A percentile compares a stretch with the other conserved stretches of the same genome.
Conservation (phyloP, 2,113 vertebrate species). For the Petaurus breviceps region DNA sequence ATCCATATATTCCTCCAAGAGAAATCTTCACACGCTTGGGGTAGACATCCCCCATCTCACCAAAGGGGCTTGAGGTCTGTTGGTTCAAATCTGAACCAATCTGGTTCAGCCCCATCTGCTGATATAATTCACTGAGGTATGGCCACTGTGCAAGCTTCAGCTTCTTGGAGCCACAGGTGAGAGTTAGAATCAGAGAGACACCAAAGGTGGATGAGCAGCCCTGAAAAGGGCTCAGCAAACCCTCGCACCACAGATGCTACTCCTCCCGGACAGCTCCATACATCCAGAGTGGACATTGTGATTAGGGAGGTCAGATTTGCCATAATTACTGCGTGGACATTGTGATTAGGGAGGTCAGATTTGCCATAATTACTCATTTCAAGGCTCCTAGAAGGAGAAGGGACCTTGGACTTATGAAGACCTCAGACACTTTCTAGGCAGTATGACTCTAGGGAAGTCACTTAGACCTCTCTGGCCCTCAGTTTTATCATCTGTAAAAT, state of each 20-base stretch:
- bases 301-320: not conserved
- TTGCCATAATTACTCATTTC: not conserved
- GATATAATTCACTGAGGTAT: not conserved
- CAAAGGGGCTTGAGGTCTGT: no score
- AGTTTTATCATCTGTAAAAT: not conserved
- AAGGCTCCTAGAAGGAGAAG: not conserved
- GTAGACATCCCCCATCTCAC: no score
- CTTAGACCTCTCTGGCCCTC: not conserved
- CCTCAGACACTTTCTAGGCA: not conserved
- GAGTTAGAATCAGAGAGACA: not conserved
- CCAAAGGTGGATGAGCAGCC: no score
- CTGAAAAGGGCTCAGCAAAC: no score
- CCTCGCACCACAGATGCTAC: not conserved
- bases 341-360: not conserved
- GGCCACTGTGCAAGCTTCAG: not conserved
- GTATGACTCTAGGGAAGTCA: not conserved
- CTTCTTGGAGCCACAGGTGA: not conserved
- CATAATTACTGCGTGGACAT: not conserved
- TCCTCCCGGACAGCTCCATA: not conserved
- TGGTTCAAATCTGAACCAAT: no score
- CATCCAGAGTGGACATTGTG: not conserved
- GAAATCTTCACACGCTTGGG: no score
- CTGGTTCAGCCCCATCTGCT: not conserved
- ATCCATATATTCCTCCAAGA: no score
- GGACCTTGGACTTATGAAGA: not conserved